Conservation (phyloP, 1,140 invertebrate genomes). For the Conus ventricosus region DNA sequence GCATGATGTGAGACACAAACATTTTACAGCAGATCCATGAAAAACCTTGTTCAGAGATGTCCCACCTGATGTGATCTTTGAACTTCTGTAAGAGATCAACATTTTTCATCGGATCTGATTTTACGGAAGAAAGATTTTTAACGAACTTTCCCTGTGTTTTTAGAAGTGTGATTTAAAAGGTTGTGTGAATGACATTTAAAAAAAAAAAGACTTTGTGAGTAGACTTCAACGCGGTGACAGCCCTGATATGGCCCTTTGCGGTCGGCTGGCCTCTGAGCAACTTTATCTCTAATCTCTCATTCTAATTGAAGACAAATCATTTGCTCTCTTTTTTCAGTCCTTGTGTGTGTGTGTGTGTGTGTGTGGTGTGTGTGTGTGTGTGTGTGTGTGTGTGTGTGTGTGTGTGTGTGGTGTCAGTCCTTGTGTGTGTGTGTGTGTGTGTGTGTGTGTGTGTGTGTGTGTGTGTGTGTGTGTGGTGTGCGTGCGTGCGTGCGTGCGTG, state of each 20-base stretch:
- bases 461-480: conserved; percentile 2
- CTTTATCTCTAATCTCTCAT: background rate
- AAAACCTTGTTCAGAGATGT: no score
- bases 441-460: background rate
- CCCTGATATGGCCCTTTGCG: no score
- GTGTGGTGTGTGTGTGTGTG: background rate
- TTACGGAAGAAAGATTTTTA: no score
- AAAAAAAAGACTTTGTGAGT: no score
- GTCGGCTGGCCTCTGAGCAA: background rate
- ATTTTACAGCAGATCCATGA: no score
- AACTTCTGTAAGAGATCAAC: no score
- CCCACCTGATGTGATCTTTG: no score
- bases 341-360: background rate
- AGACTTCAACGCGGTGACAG: no score
- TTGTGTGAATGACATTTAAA: background rate
- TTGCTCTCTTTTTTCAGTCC: no score
- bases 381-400: background rate
- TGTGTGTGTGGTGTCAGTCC: background rate
- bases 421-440: background rate
- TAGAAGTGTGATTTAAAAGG: background rate
- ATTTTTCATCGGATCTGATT: no score
- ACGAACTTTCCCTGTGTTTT: no score
- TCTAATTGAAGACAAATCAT: background rate
- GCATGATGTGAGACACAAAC: no score
- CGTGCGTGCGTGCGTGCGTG: background rate